Conservation (phyloP, 2,113 vertebrate species). For the Elgaria multicarinata region DNA sequence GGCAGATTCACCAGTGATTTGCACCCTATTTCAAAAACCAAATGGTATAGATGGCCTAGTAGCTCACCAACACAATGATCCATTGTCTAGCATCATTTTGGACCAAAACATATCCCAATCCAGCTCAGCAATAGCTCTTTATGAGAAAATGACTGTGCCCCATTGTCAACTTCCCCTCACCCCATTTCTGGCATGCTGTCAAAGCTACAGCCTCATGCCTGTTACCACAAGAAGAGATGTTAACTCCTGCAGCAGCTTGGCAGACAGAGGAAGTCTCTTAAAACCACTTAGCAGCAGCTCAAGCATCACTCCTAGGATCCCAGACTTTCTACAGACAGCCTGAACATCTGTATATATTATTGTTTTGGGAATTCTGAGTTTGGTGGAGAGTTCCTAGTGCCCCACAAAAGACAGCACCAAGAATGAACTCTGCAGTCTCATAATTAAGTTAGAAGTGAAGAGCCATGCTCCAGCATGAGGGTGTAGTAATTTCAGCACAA, state of each 20-base stretch:
- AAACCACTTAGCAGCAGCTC: background rate
- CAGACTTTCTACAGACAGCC: background rate
- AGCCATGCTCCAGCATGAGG: background rate
- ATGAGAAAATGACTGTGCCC: background rate
- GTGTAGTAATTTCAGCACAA: background rate
- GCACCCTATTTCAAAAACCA: accelerated
- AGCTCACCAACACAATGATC: background rate
- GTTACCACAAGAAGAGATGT: background rate
- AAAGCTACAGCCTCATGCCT: slow-evolving; percentile 9
- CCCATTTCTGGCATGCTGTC: background rate
- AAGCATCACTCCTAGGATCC: background rate
- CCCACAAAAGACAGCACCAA: background rate
- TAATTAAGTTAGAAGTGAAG: background rate
- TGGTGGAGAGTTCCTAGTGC: background rate
- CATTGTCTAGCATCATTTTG: background rate
- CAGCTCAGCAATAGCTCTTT: accelerated
- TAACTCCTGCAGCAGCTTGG: background rate
- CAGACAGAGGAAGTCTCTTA: background rate
- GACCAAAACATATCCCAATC: background rate
- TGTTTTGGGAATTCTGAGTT: background rate
- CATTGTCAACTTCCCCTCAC: background rate
- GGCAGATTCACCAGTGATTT: background rate
- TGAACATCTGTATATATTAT: background rate
- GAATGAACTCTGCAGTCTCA: background rate
- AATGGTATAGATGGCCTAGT: accelerated